These are phyloP conservation scores for Turdus rufiventris DNA, from an alignment of 2,113 vertebrate genomes.

Conservation along the genomic window DNA sequence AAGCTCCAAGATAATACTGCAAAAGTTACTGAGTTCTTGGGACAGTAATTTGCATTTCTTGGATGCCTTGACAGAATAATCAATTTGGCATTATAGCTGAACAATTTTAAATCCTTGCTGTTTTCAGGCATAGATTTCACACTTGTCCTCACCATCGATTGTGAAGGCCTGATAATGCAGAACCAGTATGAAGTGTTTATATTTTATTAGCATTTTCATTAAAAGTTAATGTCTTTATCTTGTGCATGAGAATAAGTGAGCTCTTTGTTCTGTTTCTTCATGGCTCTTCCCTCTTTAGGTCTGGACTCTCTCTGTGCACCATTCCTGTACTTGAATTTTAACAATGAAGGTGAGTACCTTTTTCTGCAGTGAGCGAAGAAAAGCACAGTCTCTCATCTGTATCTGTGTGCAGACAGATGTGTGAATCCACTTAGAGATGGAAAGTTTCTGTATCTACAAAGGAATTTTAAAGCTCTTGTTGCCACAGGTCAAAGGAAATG, in stretches of 20 bases:
- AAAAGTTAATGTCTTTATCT: neutral
- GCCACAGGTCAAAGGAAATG: neutral
- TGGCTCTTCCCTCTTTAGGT: slow-evolving; percentile 71
- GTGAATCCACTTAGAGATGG: neutral
- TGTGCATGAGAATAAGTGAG: neutral
- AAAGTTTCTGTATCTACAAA: neutral
- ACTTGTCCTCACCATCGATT: neutral
- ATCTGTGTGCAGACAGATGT: neutral
- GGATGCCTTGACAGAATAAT: neutral
- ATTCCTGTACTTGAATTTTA: slow-evolving; percentile 97
- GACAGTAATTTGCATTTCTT: neutral
- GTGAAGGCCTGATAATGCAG: neutral
- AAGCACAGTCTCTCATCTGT: neutral
- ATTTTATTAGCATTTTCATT: no score
- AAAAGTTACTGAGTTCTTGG: neutral
- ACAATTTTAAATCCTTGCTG: neutral
- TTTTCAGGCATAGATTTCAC: neutral
- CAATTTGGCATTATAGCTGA: neutral
- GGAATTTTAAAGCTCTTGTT: neutral
- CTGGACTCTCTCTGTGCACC: slow-evolving; percentile 97
- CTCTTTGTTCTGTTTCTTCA: neutral
- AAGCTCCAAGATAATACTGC: neutral
- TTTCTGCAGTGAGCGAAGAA: neutral
- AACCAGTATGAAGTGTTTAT: neutral
- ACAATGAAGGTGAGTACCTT: slow-evolving; percentile 87